Evolutionary conservation across 2,797 vertebrate genomes (phyloP).

Genomic region (Gila robusta): DNA sequence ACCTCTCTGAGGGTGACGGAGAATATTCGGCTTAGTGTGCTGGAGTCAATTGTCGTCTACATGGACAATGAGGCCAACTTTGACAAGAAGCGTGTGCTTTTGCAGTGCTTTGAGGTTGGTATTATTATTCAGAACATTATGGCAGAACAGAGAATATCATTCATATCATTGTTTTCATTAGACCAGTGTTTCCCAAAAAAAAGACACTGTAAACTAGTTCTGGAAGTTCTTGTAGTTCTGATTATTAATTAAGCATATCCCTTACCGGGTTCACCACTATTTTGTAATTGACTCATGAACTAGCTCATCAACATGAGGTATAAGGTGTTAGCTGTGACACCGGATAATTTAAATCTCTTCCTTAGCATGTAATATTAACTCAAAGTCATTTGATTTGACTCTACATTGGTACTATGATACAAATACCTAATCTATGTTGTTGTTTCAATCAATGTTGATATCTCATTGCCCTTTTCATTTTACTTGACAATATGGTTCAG

Average conservation of each 20-base stretch:
- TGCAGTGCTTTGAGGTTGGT: constrained; percentile 85
- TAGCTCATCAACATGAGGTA: constrained; percentile 57
- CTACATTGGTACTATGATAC: constrained; percentile 50
- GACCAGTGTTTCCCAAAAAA: background rate
- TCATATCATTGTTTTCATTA: constrained; percentile 14
- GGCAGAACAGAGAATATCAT: background rate
- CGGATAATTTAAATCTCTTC: constrained; percentile 63
- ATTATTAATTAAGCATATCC: constrained; percentile 62
- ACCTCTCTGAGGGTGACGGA: constrained; percentile 70
- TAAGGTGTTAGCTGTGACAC: constrained; percentile 68
- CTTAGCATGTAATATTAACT: constrained; percentile 65
- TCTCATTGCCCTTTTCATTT: constrained; percentile 20
- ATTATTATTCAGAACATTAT: background rate
- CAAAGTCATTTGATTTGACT: constrained; percentile 64
- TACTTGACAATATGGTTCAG: background rate
- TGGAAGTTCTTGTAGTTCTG: constrained; percentile 4
- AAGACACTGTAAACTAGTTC: background rate
- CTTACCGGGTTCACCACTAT: constrained; percentile 59
- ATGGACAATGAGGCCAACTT: constrained; percentile 72
- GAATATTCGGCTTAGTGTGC: constrained; percentile 72
- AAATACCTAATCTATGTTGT: constrained; percentile 48
- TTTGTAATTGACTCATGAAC: constrained; percentile 61
- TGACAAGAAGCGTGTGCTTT: constrained; percentile 76
- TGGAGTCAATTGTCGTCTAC: constrained; percentile 70
- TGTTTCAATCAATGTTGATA: constrained; percentile 35